Evolutionary conservation across 2,797 vertebrate genomes (phyloP), one percentile per base, ranked within the genome.

Genomic region (Percopsis omiscomaycus): DNA sequence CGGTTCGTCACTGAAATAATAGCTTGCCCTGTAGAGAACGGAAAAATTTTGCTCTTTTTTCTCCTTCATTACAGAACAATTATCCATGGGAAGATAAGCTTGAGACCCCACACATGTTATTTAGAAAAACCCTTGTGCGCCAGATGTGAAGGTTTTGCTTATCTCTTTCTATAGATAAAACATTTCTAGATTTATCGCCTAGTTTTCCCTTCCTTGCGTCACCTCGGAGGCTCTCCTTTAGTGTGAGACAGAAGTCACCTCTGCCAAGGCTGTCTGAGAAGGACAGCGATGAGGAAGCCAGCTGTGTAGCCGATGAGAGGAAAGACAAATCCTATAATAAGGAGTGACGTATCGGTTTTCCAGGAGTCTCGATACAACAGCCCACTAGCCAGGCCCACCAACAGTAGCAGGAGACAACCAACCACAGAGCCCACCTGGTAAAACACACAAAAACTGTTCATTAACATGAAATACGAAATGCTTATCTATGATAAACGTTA

Each of bases 211-310:
- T 8, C 32, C 32, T 37, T 37, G 32, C 32, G 32, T 37, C 32
- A 37, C 32, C 32, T 37, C 32, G 6, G 6, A 37, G 32, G 3
- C 5, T 37, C 5, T 37, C 32, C 5, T 1, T 37, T 8, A 37
- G 32, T 8, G 6, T 37, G 6, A 37, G 32, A 37, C 32, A 37
- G 6, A 9, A 37, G 9, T 74, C 81, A 92, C 90, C 89, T 90
- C 55, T 79, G 76, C 89, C 88, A 91, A 27, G 90, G 78, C 1
- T 91, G 90, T 6, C 69, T 84, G 16, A 80, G 16, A 42, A 89
- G 55, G 27, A 83, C 30, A 10, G 89, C 80, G 64, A 89, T 66
- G 51, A 86, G 37, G 61, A 91, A 91, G 51, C 89, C 90, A 1
- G 45, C 0, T 3, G 64, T 12, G 32, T 82, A 84, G 62, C 91